phyloP scores from a whole-genome alignment of 2,113 vertebrate genomes.

The Nematolebias whitei region DNA sequence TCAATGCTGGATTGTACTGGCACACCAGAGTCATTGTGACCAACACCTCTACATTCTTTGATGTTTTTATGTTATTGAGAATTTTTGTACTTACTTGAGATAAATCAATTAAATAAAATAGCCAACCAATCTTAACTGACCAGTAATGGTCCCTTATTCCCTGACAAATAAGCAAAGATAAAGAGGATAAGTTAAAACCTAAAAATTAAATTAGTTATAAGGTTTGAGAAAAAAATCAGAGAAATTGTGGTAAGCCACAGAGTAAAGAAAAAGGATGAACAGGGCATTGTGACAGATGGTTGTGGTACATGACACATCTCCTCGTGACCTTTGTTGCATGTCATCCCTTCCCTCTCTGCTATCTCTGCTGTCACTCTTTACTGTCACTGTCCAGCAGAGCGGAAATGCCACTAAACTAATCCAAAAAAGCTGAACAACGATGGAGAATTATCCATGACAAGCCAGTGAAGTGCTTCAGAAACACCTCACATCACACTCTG shows the following conservation, averaged over 20 bases:
- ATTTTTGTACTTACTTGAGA: no score
- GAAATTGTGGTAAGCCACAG: constrained; percentile 13
- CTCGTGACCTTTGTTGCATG: constrained; percentile 69
- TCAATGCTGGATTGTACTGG: no score
- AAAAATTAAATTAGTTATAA: constrained; percentile 25
- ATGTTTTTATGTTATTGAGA: no score
- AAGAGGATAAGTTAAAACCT: not conserved
- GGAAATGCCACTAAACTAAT: constrained; percentile 64
- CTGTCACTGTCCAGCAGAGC: constrained; percentile 56
- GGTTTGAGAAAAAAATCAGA: constrained; percentile 27
- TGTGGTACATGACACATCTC: constrained; percentile 48
- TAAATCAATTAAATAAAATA: no score
- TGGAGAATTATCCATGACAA: constrained; percentile 61
- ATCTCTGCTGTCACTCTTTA: constrained; percentile 55
- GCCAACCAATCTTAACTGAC: no score
- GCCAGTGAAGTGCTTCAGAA: constrained; percentile 47
- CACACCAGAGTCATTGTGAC: no score
- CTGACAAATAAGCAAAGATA: no score
- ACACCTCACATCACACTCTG: constrained; percentile 4
- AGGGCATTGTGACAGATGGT: constrained; percentile 41
- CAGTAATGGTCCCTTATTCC: no score
- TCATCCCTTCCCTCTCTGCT: constrained; percentile 56
- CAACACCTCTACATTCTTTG: no score
- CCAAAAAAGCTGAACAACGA: constrained; percentile 37
- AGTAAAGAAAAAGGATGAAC: constrained; percentile 33